Evolutionary conservation across 1,140 invertebrate species (phyloP), one percentile per base, ranked within the genome.

Genomic region (Drosophila jambulina): DNA sequence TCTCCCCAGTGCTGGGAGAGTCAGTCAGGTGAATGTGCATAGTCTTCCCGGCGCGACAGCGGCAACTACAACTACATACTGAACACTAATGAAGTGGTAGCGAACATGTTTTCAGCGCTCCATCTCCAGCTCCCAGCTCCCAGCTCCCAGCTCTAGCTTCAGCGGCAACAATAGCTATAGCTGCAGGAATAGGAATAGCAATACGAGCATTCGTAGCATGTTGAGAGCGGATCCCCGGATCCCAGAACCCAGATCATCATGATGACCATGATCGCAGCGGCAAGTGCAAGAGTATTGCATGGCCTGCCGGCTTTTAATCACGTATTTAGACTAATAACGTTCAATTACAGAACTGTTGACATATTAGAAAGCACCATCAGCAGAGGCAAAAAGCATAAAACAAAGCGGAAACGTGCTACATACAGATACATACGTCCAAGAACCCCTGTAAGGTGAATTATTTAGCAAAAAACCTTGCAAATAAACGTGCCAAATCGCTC

Each of bases 271-370:
- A 25, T 48, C 48, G 49, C 29, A 36, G 36, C 38, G 53, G 58
- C 51, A 40, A 57, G 42, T 69, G 59, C 75, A 78, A 78, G 53
- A 58, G 76, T 48, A 79, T 59, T 78, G 62, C 62, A 40, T 65
- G 68, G 62, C 57, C 38, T 43, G 77, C 67, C 76, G 76, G 68
- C 68, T 80, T 57, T 79, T 79, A 79, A 79, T 79, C 77, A 79
- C 77, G 78, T 79, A 79, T 79, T 79, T 79, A 74, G 77, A 79
- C 77, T 79, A 79, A 80, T 79, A 79, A 79, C 76, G 76, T 80
- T 79, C 76, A 79, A 79, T 79, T 79, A 79, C 60, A 72, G 76
- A 72, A 72, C 74, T 69, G 54, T 72, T 72, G 77, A 79, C 76
- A 72, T 80, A 79, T 79, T 79, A 79, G 77, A 79, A 79, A 79